A percentile compares a stretch with the other conserved stretches of the same genome.
These are phyloP conservation scores for Peucedramus taeniatus DNA, from an alignment of 2,113 vertebrate genomes.

Conservation along the genomic window DNA sequence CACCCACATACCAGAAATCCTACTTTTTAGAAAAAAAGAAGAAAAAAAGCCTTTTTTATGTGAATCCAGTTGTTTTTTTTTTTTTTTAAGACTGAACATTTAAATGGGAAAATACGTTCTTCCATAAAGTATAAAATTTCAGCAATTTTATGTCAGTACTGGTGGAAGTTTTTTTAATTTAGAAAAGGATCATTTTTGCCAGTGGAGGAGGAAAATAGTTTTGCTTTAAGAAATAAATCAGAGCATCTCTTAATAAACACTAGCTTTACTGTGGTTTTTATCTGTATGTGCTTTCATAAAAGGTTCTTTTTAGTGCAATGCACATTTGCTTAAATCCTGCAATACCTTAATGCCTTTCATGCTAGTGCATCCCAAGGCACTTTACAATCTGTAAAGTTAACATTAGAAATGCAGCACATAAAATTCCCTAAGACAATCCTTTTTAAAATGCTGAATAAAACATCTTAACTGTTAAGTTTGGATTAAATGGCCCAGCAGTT, in stretches of 20 bases:
- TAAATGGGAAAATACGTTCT: neutral
- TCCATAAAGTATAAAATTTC: neutral
- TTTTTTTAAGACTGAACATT: neutral
- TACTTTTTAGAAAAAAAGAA: neutral
- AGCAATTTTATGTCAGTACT: neutral
- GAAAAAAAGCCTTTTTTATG: neutral
- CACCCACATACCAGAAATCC: neutral
- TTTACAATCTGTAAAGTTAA: conserved; percentile 63
- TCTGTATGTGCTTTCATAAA: conserved; percentile 40
- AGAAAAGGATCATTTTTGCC: neutral
- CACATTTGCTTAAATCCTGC: conserved; percentile 50
- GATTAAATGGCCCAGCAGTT: conserved; percentile 63
- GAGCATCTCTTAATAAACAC: conserved; percentile 48
- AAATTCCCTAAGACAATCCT: conserved; percentile 52
- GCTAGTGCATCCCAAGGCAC: conserved; percentile 54
- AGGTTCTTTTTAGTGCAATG: conserved; percentile 35
- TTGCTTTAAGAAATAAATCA: conserved; percentile 44
- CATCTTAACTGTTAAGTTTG: conserved; percentile 61
- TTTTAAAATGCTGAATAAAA: conserved; percentile 65
- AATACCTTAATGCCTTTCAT: conserved; percentile 54
- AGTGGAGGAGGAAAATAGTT: neutral
- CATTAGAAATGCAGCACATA: conserved; percentile 48
- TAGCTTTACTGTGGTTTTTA: conserved; percentile 19
- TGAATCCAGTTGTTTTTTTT: neutral
- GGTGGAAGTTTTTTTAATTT: neutral